phyloP scores from a whole-genome alignment of 2,113 vertebrate genomes.

The Diadophis punctatus region DNA sequence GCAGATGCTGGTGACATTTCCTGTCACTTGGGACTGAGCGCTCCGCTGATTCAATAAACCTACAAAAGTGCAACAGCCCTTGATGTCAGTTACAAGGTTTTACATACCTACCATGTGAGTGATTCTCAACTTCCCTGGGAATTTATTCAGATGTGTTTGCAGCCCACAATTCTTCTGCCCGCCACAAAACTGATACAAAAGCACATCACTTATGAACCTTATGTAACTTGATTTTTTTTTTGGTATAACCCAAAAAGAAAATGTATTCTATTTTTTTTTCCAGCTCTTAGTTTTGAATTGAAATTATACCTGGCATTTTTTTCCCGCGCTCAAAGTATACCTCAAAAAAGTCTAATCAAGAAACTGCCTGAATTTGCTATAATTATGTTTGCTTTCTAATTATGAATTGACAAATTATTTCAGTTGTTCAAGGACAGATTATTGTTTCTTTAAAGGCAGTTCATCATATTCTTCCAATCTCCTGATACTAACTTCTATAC shows the following conservation, averaged over 20 bases:
- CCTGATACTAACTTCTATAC: background rate
- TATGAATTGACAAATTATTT: background rate
- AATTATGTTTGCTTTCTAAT: background rate
- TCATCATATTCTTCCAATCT: background rate
- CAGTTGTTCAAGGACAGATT: background rate
- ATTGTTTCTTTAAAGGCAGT: background rate
- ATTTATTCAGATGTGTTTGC: slow-evolving; percentile 62
- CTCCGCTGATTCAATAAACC: slow-evolving; percentile 69
- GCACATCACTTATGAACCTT: slow-evolving; percentile 45
- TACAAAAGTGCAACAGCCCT: slow-evolving; percentile 69
- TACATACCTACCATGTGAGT: slow-evolving; percentile 67
- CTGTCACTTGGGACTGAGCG: slow-evolving; percentile 54
- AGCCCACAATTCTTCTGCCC: slow-evolving; percentile 60
- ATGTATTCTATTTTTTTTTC: background rate
- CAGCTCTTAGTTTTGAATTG: background rate
- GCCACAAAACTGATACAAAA: slow-evolving; percentile 49
- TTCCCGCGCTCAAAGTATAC: background rate
- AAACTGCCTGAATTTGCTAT: background rate
- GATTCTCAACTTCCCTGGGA: slow-evolving; percentile 63
- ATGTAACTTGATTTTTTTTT: slow-evolving; percentile 1
- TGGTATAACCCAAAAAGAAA: background rate
- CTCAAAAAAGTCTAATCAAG: background rate
- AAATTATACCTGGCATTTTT: background rate
- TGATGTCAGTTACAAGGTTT: slow-evolving; percentile 68
- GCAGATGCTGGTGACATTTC: slow-evolving; percentile 57